These are phyloP conservation scores for Orthosia gracilis DNA, from an alignment of 2,888 invertebrate genomes.

Conservation along the genomic window DNA sequence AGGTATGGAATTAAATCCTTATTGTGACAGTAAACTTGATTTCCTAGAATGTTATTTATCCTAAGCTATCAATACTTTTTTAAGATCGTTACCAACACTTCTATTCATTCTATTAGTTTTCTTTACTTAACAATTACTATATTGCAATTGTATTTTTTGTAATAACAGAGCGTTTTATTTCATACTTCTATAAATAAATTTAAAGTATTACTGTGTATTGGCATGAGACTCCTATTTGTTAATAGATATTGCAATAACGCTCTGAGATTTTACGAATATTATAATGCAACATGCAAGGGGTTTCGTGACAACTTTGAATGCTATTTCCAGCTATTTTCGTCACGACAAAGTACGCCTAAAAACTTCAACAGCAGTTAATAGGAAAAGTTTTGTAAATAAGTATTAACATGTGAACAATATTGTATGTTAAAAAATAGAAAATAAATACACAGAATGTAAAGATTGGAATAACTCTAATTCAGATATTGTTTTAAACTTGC, in stretches of 20 bases:
- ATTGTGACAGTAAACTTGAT: neutral
- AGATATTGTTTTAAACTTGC: neutral
- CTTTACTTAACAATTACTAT: neutral
- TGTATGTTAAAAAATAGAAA: conserved; percentile 4
- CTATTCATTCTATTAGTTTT: neutral
- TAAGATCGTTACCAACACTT: neutral
- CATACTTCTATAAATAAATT: neutral
- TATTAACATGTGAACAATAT: conserved; percentile 39
- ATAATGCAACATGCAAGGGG: neutral
- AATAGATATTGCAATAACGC: neutral
- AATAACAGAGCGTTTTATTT: neutral
- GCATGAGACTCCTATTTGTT: neutral
- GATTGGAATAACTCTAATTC: neutral
- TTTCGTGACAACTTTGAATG: neutral
- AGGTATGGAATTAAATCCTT: neutral
- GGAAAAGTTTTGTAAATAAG: conserved; percentile 44
- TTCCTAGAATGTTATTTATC: neutral
- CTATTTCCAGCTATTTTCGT: neutral
- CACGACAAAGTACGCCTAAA: neutral
- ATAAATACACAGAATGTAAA: conserved; percentile 21
- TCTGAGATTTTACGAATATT: neutral
- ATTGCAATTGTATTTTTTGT: neutral
- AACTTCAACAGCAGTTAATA: conserved; percentile 25
- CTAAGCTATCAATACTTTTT: neutral
- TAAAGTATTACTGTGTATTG: neutral